Evolutionary conservation across 2,113 vertebrate genomes (phyloP).

Genomic region (Stegastes partitus): DNA sequence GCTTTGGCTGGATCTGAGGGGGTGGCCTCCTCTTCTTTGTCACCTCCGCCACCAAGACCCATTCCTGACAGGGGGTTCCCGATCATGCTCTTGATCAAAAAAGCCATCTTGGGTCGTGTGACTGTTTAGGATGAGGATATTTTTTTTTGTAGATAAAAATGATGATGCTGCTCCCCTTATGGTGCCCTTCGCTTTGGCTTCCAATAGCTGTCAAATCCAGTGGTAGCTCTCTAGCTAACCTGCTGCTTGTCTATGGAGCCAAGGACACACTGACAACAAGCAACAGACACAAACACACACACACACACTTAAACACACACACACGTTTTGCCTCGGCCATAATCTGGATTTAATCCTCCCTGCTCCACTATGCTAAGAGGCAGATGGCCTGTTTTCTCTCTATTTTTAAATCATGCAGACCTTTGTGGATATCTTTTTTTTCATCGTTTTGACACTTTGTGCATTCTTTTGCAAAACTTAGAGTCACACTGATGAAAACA

Average conservation of each 20-base stretch:
- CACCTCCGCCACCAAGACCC: slow-evolving; percentile 91
- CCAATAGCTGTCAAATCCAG: slow-evolving; percentile 65
- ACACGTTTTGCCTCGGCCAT: slow-evolving; percentile 83
- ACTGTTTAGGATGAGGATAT: slow-evolving; percentile 18
- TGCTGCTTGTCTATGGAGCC: slow-evolving; percentile 82
- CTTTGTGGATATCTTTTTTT: slow-evolving; percentile 73
- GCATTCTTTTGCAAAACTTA: slow-evolving; percentile 51
- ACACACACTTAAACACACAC: slow-evolving; percentile 55
- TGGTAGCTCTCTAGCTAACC: slow-evolving; percentile 81
- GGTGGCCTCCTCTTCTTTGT: slow-evolving; percentile 90
- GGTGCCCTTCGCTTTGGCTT: slow-evolving; percentile 51
- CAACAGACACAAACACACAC: slow-evolving; percentile 82
- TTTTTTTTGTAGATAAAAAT: slow-evolving; percentile 30
- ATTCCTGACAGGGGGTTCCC: slow-evolving; percentile 94
- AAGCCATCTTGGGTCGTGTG: slow-evolving; percentile 86
- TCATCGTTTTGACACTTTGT: slow-evolving; percentile 76
- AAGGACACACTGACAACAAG: slow-evolving; percentile 86
- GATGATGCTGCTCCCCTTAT: slow-evolving; percentile 20
- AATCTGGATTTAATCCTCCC: slow-evolving; percentile 96
- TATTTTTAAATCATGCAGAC: slow-evolving; percentile 81
- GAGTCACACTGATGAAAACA: slow-evolving; percentile 14
- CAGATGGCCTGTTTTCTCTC: slow-evolving; percentile 92
- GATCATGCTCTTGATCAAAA: slow-evolving; percentile 96
- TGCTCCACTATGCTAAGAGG: slow-evolving; percentile 86
- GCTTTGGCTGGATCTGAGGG: slow-evolving; percentile 92